Conservation (phyloP, 2,888 invertebrate genomes). For the Periphyllus acericola region DNA sequence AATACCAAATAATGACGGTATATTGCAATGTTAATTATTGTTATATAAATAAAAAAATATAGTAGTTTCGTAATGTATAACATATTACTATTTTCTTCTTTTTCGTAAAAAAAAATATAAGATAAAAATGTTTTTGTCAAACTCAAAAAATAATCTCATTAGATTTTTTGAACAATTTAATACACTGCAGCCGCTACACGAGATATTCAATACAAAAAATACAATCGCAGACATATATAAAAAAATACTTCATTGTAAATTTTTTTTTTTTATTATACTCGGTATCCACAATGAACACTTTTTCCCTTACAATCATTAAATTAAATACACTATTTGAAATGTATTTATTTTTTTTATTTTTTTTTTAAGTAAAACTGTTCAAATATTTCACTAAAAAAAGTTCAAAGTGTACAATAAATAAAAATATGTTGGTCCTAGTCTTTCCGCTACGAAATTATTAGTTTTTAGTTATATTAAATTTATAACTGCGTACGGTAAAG, state of each 20-base stretch:
- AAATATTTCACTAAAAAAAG: neutral
- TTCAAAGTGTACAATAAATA: no score
- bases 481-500: no score
- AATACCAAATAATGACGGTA: no score
- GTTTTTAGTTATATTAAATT: no score
- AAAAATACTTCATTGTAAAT: neutral
- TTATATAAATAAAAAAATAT: no score
- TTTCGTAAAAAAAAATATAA: neutral
- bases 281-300: neutral
- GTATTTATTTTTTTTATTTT: neutral
- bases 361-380: neutral
- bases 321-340: neutral
- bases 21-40: no score
- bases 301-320: neutral
- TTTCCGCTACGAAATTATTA: no score
- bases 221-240: neutral
- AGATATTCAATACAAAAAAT: neutral
- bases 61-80: no score
- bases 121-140: neutral
- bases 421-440: no score
- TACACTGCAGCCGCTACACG: neutral
- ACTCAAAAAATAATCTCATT: neutral
- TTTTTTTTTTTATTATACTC: neutral
- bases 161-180: neutral
- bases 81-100: no score